Evolutionary conservation across 2,797 vertebrate species (phyloP), one percentile per base, ranked within the genome.

Genomic region (Cirrhinus molitorella): DNA sequence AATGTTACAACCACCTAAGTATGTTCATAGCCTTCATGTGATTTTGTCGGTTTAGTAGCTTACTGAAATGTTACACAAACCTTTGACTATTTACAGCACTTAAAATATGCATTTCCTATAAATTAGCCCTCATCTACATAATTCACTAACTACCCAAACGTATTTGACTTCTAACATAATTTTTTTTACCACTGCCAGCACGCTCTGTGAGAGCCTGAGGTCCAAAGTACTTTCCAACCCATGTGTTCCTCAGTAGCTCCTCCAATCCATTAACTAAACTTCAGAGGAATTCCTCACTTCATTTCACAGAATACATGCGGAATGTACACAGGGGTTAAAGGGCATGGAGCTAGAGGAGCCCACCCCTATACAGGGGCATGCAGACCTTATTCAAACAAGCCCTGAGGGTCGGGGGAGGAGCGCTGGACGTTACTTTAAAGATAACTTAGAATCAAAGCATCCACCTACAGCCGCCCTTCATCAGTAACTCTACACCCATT

Each of bases 331-430:
- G 61, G 87, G 94, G 96, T 96, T 96, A 96, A 94, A 96, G 96
- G 96, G 94, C 95, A 96, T 91, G 94, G 95, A 94, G 95, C 95
- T 96, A 95, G 95, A 96, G 96, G 95, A 94, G 95, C 94, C 93
- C 92, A 94, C 93, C 93, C 78, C 93, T n/a, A 93, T 92, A 92
- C 94, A 93, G 93, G 92, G 94, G 95, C 91, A 94, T 92, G 93
- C 93, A 91, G 92, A 94, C 95, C 95, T 96, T 97, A 96, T 96
- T 96, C 95, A 97, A 97, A 97, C 96, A 96, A 95, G 93, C 92
- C 94, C 92, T 94, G 95, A 95, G 96, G 95, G 94, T 94, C 93
- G 92, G 93, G 93, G 92, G 89, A 89, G 86, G 76, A 83, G 91
- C 90, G 83, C 86, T 8, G 51, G 47, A 70, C 13, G 43, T 12